These are phyloP conservation scores for Macaca nemestrina DNA, from an alignment of 2,113 vertebrate genomes.

Conservation along the genomic window DNA sequence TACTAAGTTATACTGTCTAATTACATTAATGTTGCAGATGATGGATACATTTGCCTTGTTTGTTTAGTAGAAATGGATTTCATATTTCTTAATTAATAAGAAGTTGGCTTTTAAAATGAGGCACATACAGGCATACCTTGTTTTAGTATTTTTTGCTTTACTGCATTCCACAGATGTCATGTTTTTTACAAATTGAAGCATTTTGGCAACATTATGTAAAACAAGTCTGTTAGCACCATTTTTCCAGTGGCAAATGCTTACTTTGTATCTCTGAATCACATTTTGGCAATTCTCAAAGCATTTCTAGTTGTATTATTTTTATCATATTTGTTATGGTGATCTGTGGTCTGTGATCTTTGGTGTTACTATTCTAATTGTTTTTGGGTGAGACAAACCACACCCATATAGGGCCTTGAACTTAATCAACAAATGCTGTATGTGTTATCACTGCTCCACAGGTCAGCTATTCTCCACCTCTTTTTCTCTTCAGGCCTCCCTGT, in stretches of 20 bases:
- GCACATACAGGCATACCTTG: background rate
- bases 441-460: no score
- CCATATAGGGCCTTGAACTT: no score
- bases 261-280: background rate
- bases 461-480: background rate
- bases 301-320: background rate
- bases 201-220: background rate
- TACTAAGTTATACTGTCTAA: background rate
- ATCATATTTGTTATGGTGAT: background rate
- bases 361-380: no score
- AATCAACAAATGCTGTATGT: no score
- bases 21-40: background rate
- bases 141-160: background rate
- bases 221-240: background rate
- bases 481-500: background rate
- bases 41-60: background rate
- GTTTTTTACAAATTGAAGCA: background rate
- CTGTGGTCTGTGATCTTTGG: no score
- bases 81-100: background rate
- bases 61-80: background rate
- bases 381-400: no score
- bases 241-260: background rate
- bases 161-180: background rate
- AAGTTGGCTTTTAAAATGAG: background rate
- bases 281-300: background rate